Percentiles rank a stretch among this genome's conserved stretches.
phyloP scores from a whole-genome alignment of 30 jellyfish, hydroid and myxozoan species.

The Hydractinia symbiolongicarpus region DNA sequence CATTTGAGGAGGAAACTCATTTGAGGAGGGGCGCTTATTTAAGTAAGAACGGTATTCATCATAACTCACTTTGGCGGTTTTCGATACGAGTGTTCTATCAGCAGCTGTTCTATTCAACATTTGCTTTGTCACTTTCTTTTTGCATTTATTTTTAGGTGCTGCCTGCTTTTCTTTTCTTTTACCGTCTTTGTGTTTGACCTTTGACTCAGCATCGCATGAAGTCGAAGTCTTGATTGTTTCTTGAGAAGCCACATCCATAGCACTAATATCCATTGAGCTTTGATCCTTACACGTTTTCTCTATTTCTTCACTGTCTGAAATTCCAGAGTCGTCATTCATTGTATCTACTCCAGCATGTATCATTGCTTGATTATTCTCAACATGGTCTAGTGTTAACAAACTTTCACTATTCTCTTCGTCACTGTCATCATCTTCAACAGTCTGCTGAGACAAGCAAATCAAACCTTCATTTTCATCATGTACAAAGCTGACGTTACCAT shows the following conservation, averaged over 20 bases:
- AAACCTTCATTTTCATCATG: conserved; percentile 14
- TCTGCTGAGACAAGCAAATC: not conserved
- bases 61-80: too few species aligned
- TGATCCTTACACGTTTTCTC: not conserved
- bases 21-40: too few species aligned
- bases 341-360: not conserved
- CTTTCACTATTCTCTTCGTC: not conserved
- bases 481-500: not conserved
- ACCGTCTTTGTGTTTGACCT: conserved; percentile 11
- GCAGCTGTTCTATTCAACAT: too few species aligned
- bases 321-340: conserved; percentile 13
- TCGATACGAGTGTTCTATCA: too few species aligned
- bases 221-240: not conserved
- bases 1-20: too few species aligned
- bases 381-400: not conserved
- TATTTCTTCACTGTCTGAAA: conserved; percentile 21
- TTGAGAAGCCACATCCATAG: not conserved
- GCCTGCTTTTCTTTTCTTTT: not conserved
- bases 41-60: too few species aligned
- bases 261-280: not conserved
- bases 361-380: not conserved
- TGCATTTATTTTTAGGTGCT: too few species aligned
- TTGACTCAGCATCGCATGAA: not conserved
- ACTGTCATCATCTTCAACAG: conserved; percentile 10
- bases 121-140: too few species aligned